Base-by-base conservation (phyloP, 2,797 vertebrate species). In the Etheostoma perlongum region DNA sequence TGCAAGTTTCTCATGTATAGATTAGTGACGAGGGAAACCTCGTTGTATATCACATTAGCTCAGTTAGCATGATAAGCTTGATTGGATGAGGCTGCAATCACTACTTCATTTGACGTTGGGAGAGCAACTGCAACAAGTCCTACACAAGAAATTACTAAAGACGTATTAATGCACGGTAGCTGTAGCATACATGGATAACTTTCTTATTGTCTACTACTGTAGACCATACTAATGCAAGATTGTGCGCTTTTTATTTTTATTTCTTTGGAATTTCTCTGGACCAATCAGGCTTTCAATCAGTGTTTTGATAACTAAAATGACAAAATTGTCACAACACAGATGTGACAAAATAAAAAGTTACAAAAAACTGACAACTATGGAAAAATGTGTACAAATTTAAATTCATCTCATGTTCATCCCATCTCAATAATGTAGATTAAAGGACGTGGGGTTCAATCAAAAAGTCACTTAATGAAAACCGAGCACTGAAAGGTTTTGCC, bases 31-130 rank as follows among this genome's bases (percentile, higher is more conserved):
- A 46, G 10, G 36, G 49, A 63, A 8, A 16, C 5, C 23, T 23
- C 7, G 33, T n/a, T 52, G 60, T 52, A 25, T n/a, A 60, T 57
- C 54, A 46, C 27, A 59, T 71, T 30, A 53, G 54, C 48, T 54
- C 14, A 36, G 48, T 58, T 44, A 42, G 30, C 21, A 27, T 21
- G 16, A 47, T 68, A 11, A 60, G 11, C 57, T 54, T 30, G 30
- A 6, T 30, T 30, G 46, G 49, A 53, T 40, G 19, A 25, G 19
- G 6, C 42, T 21, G 12, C 23, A 51, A 25, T 46, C 16, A 3
- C 9, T 27, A 18, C 51, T 48, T 47, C n/a, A 62, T 16, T 10
- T 5, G 48, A 25, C 0, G 2, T 2, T 55, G 6, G 21, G 10
- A 21, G 18, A 36, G 25, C 14, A 5, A 46, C 19, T 7, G 19